Conservation (phyloP, 2,113 vertebrate genomes). For the Poicephalus meyeri region DNA sequence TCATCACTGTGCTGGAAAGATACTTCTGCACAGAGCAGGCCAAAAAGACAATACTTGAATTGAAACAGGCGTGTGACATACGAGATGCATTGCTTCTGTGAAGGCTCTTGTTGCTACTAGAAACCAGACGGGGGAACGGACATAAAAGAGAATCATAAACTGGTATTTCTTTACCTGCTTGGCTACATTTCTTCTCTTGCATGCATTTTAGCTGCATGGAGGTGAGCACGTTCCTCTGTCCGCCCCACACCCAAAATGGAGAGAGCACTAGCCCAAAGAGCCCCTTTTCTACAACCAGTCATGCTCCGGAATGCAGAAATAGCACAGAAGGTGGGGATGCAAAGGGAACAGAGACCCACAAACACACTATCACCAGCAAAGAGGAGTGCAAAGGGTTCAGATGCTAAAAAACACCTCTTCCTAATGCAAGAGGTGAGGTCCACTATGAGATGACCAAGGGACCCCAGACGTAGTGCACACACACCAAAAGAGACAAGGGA, state of each 20-base stretch:
- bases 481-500: background rate
- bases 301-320: background rate
- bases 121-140: constrained; percentile 43
- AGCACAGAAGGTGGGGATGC: background rate
- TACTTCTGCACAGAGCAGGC: background rate
- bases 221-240: background rate
- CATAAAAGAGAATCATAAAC: background rate
- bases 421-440: background rate
- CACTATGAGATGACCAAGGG: background rate
- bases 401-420: background rate
- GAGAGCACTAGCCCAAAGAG: background rate
- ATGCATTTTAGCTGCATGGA: background rate
- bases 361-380: background rate
- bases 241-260: background rate
- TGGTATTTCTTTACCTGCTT: background rate
- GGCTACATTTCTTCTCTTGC: background rate
- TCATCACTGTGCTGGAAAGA: background rate
- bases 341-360: background rate
- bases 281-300: background rate
- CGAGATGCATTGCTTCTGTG: constrained; percentile 10
- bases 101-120: constrained; percentile 63
- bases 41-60: background rate
- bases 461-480: background rate
- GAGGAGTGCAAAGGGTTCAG: background rate
- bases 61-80: background rate